Conservation (phyloP, 2,113 vertebrate genomes). For the Mobula hypostoma region DNA sequence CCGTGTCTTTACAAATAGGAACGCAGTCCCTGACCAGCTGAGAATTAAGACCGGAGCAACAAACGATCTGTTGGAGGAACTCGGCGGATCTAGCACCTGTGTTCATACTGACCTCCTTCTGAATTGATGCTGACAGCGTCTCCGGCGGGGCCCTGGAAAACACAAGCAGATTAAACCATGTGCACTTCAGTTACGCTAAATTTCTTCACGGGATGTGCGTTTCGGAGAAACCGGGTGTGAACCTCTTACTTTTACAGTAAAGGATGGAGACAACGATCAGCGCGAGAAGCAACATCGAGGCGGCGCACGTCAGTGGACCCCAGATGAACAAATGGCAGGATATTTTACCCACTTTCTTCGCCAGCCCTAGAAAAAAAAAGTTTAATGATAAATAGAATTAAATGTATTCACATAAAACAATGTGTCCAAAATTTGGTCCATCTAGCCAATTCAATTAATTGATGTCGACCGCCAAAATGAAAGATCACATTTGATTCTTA, state of each 20-base stretch:
- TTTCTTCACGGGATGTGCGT: neutral
- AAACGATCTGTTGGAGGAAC: too few relatives aligned
- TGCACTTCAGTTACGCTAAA: neutral
- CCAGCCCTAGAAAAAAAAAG: neutral
- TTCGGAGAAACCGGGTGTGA: neutral
- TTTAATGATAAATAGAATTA: neutral
- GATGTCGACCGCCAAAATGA: neutral
- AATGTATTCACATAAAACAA: too few relatives aligned
- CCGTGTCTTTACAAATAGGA: neutral
- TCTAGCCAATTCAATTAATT: neutral
- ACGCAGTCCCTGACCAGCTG: neutral
- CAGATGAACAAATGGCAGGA: neutral
- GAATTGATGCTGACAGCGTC: constrained; percentile 15
- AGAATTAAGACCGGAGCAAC: neutral
- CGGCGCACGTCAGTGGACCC: neutral
- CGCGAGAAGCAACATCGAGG: neutral
- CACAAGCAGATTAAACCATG: neutral
- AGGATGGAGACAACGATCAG: neutral
- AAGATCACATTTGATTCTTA: neutral
- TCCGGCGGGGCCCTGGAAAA: constrained; percentile 3
- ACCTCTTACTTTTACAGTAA: neutral
- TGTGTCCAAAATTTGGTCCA: too few relatives aligned
- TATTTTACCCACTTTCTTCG: neutral
- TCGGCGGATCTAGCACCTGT: too few relatives aligned
- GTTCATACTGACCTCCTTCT: neutral